Percentiles rank a stretch among this genome's conserved stretches.
phyloP scores from a whole-genome alignment of 2,113 vertebrate species.

The Mionectes macconnelli region DNA sequence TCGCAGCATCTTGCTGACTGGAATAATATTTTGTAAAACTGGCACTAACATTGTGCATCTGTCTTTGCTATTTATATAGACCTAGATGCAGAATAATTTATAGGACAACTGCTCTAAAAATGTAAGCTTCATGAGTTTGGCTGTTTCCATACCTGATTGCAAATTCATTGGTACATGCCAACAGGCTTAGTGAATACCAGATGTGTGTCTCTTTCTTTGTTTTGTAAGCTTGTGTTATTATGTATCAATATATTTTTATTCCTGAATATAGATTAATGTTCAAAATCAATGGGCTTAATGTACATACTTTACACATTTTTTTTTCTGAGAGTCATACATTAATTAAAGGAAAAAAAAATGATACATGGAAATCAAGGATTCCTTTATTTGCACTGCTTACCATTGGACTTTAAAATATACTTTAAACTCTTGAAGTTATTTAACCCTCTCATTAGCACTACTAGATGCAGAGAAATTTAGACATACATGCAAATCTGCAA shows the following conservation, averaged over 20 bases:
- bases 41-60: conserved; percentile 27
- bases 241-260: neutral
- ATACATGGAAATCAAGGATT: neutral
- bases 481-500: neutral
- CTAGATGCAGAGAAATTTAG: neutral
- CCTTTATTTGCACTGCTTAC: neutral
- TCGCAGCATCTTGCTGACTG: conserved; percentile 29
- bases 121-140: neutral
- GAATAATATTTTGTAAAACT: conserved; percentile 37
- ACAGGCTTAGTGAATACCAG: neutral
- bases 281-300: neutral
- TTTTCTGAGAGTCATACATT: neutral
- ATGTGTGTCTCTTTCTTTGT: neutral
- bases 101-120: conserved; percentile 8
- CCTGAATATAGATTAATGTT: neutral
- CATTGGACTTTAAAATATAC: neutral
- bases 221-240: neutral
- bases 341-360: no score
- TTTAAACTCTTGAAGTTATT: neutral
- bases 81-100: conserved; percentile 5
- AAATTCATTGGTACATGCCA: neutral
- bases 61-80: conserved; percentile 44
- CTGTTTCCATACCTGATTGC: neutral
- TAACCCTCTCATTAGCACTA: neutral
- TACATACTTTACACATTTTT: neutral